A percentile compares a stretch with the other conserved stretches of the same genome.
These are phyloP conservation scores for Erpobdella octoculata DNA, from an alignment of 2,888 invertebrate species.

Conservation along the genomic window DNA sequence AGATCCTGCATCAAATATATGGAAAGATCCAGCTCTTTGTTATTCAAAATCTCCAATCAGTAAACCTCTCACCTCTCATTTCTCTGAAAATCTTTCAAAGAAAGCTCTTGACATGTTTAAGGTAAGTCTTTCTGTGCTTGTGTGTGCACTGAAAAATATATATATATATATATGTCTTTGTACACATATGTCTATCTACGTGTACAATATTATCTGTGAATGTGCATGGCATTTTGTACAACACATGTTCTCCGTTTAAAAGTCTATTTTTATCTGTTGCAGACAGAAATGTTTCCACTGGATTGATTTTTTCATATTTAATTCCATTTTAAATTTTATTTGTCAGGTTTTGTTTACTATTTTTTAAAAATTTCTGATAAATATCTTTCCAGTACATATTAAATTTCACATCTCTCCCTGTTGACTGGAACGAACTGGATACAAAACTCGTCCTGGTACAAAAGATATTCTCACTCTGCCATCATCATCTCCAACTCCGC, in stretches of 20 bases:
- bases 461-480: slow-evolving; percentile 84
- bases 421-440: slow-evolving; percentile 82
- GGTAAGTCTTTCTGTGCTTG: slow-evolving; percentile 55
- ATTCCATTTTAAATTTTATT: too few species aligned
- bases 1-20: slow-evolving; percentile 62
- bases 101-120: slow-evolving; percentile 89
- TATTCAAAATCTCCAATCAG: slow-evolving; percentile 84
- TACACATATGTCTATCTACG: too few species aligned
- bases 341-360: too few species aligned
- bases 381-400: slow-evolving; percentile 69
- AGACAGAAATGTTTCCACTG: too few species aligned
- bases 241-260: too few species aligned
- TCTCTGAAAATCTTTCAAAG: slow-evolving; percentile 76
- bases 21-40: slow-evolving; percentile 82
- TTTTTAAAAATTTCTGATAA: not conserved
- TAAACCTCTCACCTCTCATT: slow-evolving; percentile 79
- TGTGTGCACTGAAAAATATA: too few species aligned
- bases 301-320: too few species aligned
- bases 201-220: too few species aligned
- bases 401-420: slow-evolving; percentile 87
- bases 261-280: too few species aligned
- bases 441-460: slow-evolving; percentile 94
- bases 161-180: too few species aligned
- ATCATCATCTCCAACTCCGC: slow-evolving; percentile 79
- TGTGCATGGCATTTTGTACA: too few species aligned